Percentiles rank a stretch among this genome's conserved stretches.
Conservation (phyloP, 2,113 vertebrate species). For the Pagrus major region DNA sequence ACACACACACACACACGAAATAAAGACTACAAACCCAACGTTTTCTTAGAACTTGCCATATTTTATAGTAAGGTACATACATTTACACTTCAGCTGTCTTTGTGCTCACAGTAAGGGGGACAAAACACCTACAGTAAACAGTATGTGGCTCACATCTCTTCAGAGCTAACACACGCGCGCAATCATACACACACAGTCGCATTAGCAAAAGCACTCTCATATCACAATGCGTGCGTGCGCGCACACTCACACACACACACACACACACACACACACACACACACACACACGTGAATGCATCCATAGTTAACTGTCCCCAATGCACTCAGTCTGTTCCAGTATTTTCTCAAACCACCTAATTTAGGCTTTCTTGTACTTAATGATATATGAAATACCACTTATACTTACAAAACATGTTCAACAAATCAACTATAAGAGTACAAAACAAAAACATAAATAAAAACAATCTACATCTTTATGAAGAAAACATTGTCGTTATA, state of each 20-base stretch:
- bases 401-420: slow-evolving; percentile 82
- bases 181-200: slow-evolving; percentile 3
- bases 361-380: slow-evolving; percentile 76
- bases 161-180: slow-evolving; percentile 32
- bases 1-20: slow-evolving; percentile 16
- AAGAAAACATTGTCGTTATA: slow-evolving; percentile 78
- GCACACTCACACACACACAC: slow-evolving; percentile 4
- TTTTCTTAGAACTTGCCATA: slow-evolving; percentile 80
- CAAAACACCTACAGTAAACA: slow-evolving; percentile 75
- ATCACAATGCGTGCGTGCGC: slow-evolving; percentile 27
- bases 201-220: slow-evolving; percentile 28
- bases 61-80: slow-evolving; percentile 86
- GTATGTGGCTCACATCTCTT: slow-evolving; percentile 44
- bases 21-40: slow-evolving; percentile 49
- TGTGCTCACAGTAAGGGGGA: slow-evolving; percentile 84
- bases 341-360: slow-evolving; percentile 74
- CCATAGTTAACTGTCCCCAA: slow-evolving; percentile 56
- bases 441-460: slow-evolving; percentile 76
- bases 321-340: slow-evolving; percentile 59
- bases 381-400: slow-evolving; percentile 81
- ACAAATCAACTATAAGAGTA: slow-evolving; percentile 75
- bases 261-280: slow-evolving; percentile 18
- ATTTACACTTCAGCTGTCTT: slow-evolving; percentile 82
- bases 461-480: slow-evolving; percentile 67
- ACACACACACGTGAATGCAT: slow-evolving; percentile 38